Evolutionary conservation across 1,140 invertebrate genomes (phyloP).

Genomic region (Sminthurides bifidus): DNA sequence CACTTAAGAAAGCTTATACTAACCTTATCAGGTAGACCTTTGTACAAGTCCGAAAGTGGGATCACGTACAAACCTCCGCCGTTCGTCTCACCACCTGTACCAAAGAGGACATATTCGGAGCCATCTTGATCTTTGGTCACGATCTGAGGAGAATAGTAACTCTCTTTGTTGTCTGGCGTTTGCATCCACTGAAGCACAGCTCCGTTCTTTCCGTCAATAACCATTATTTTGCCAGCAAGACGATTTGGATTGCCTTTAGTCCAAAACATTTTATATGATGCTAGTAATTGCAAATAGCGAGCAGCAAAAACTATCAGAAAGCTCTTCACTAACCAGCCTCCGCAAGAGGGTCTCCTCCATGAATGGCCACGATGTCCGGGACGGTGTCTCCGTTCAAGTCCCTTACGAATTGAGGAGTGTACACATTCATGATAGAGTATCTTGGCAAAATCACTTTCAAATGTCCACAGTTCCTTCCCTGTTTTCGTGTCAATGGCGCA

Average conservation of each 20-base stretch:
- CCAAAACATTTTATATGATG: neutral
- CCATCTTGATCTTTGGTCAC: constrained; percentile 44
- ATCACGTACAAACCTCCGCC: constrained; percentile 56
- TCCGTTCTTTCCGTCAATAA: constrained; percentile 59
- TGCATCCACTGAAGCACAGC: constrained; percentile 48
- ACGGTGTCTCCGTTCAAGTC: constrained; percentile 61
- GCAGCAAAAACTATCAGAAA: neutral
- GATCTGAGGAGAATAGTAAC: constrained; percentile 58
- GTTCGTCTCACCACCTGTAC: constrained; percentile 61
- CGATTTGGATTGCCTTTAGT: too few species aligned
- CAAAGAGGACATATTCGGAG: constrained; percentile 49
- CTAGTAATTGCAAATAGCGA: neutral
- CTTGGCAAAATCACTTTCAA: constrained; percentile 35
- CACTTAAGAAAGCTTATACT: neutral
- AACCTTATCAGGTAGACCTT: constrained; percentile 42
- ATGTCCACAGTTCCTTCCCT: constrained; percentile 56
- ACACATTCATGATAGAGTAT: constrained; percentile 44
- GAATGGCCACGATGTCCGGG: constrained; percentile 57
- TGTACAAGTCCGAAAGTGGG: constrained; percentile 44
- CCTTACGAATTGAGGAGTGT: constrained; percentile 54
- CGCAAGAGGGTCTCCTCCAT: constrained; percentile 47
- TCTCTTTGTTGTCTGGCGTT: constrained; percentile 49
- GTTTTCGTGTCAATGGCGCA: constrained; percentile 54
- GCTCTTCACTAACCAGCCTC: constrained; percentile 36
- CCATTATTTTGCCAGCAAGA: constrained; percentile 48